A percentile compares a stretch with the other conserved stretches of the same genome.
Evolutionary conservation across 2,113 vertebrate genomes (phyloP).

Genomic region (Barbus barbus): DNA sequence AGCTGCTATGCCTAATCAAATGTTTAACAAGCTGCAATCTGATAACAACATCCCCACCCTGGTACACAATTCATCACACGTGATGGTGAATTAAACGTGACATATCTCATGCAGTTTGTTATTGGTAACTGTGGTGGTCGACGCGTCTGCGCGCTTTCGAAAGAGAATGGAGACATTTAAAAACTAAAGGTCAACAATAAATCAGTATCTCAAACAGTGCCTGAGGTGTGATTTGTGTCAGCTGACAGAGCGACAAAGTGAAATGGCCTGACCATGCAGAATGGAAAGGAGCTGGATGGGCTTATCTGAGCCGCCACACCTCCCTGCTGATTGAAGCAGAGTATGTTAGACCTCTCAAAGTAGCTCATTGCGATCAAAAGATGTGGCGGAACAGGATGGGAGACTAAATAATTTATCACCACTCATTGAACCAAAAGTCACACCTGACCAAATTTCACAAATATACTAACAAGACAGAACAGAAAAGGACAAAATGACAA

Average conservation of each 20-base stretch:
- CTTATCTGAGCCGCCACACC: conserved; percentile 51
- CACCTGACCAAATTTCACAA: conserved; percentile 1
- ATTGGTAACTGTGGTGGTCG: conserved; percentile 41
- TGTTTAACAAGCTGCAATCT: conserved; percentile 29
- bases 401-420: background rate
- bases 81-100: conserved; percentile 44
- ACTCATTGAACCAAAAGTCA: conserved; percentile 17
- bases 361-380: conserved; percentile 39
- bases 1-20: conserved; percentile 19
- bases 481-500: conserved; percentile 9
- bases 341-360: conserved; percentile 24
- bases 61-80: conserved; percentile 43
- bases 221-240: conserved; percentile 52
- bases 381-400: conserved; percentile 9
- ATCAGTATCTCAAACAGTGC: conserved; percentile 52
- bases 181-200: conserved; percentile 61
- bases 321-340: conserved; percentile 20
- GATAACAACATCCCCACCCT: conserved; percentile 35
- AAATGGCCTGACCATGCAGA: conserved; percentile 31
- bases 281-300: conserved; percentile 17
- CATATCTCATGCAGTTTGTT: conserved; percentile 51
- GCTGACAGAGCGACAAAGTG: conserved; percentile 25
- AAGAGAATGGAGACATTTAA: conserved; percentile 61
- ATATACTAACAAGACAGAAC: background rate
- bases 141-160: conserved; percentile 1